Conservation (phyloP, 2,888 invertebrate genomes). For the Itoplectis maculator region DNA sequence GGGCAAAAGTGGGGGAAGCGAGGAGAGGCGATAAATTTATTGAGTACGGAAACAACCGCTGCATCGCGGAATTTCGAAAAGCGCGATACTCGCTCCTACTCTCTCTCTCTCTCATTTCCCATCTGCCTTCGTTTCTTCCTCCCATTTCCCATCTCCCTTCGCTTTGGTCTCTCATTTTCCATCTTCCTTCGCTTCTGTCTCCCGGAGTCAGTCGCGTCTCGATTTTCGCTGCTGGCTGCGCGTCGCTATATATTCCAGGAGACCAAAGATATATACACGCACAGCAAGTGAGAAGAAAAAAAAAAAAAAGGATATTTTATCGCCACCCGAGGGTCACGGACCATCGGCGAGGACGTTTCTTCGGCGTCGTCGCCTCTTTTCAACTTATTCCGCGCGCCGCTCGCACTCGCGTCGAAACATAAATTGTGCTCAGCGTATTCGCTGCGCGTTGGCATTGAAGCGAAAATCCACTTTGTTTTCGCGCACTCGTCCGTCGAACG, state of each 20-base stretch:
- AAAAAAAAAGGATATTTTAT: conserved; percentile 47
- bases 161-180: not conserved
- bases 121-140: not conserved
- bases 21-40: conserved; percentile 49
- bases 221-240: conserved; percentile 22
- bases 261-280: not conserved
- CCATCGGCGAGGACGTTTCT: conserved; percentile 31
- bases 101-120: not conserved
- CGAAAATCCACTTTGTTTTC: not conserved
- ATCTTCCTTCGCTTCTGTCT: not conserved
- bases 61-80: conserved; percentile 51
- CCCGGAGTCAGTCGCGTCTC: not conserved
- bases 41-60: conserved; percentile 49
- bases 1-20: not conserved
- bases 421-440: not conserved
- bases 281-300: conserved; percentile 1
- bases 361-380: not conserved
- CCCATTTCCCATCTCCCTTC: not conserved
- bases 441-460: not conserved
- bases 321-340: conserved; percentile 28
- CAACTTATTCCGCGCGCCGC: not conserved
- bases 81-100: conserved; percentile 54
- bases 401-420: not conserved
- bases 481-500: not conserved
- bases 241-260: not conserved